Evolutionary conservation across 1,140 invertebrate species (phyloP), one percentile per base, ranked within the genome.

Genomic region (Drosophila pallidifrons): DNA sequence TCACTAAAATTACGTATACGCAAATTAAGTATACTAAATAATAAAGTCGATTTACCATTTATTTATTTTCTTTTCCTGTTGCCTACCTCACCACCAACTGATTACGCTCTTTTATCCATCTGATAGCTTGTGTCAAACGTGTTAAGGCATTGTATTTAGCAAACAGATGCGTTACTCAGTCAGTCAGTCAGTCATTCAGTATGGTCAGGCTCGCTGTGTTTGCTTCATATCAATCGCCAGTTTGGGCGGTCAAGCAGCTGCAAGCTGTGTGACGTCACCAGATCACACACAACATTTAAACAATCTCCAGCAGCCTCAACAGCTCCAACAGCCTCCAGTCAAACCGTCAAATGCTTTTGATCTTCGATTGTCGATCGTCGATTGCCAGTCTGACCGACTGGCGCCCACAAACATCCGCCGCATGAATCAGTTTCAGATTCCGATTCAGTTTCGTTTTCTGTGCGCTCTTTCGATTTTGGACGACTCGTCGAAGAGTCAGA

Each of bases 401-500:
- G 82, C 82, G 82, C 82, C 82, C 82, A 86, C 82, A 74, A 77
- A 82, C 82, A 79, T 86, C 82, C 82, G 83, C 61, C 72, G 72
- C 81, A 65, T 88, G 83, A 82, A 55, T 78, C 75, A 74, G 68
- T 69, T 59, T 54, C 10, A 30, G 52, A 58, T 65, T 38, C 41
- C 2, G 41, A 4, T 43, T n/a, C 41, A n/a, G 41, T 13, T 43
- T 75, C 75, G 68, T 65, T 69, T 59, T 45, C 10, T 28, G 20
- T 20, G 3, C 20, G 52, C 30, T 32, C 5, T 7, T 8, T 35
- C 25, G 25, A 54, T 28, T 28, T 55, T 58, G 38, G n/a, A 2
- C 41, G 41, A 3, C 41, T 43, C 41, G 4, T 0, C 11, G 11
- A 3, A 10, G 2, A 41, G 10, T 41, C 38, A 41, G 11, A 41